phyloP scores from a whole-genome alignment of 2,888 invertebrate species.

The Drosophila anceps region DNA sequence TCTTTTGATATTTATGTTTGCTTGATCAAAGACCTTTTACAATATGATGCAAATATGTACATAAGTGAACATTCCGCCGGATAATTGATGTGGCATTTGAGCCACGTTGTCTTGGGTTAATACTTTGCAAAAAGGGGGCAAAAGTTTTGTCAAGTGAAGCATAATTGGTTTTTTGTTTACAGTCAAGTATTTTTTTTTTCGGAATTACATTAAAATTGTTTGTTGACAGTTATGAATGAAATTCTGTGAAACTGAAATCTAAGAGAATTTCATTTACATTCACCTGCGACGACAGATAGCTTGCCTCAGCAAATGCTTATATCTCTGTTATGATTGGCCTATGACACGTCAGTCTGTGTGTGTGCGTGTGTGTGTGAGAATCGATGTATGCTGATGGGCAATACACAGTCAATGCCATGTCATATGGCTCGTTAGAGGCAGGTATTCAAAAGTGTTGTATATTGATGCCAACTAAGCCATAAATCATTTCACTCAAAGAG shows the following conservation, averaged over 20 bases:
- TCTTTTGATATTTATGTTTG: not conserved
- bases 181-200: not conserved
- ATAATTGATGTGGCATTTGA: not conserved
- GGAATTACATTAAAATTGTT: constrained; percentile 3
- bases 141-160: constrained; percentile 5
- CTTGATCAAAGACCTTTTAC: not conserved
- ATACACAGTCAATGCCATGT: not conserved
- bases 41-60: not conserved
- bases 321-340: not conserved
- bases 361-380: not conserved
- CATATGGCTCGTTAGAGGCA: constrained; percentile 7
- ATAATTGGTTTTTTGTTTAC: constrained; percentile 1
- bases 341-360: not conserved
- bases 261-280: not conserved
- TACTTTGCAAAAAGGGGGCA: not conserved
- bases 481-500: not conserved
- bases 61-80: constrained; percentile 1
- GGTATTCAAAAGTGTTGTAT: not conserved
- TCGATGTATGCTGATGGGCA: constrained; percentile 4
- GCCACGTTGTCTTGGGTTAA: too few relatives aligned
- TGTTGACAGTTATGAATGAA: not conserved
- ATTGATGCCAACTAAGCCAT: not conserved
- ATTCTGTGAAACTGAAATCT: not conserved
- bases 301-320: not conserved
- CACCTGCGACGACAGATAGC: not conserved